These are phyloP conservation scores for Odontocolon sp. DNA, from an alignment of 2,888 invertebrate species.

Conservation along the genomic window DNA sequence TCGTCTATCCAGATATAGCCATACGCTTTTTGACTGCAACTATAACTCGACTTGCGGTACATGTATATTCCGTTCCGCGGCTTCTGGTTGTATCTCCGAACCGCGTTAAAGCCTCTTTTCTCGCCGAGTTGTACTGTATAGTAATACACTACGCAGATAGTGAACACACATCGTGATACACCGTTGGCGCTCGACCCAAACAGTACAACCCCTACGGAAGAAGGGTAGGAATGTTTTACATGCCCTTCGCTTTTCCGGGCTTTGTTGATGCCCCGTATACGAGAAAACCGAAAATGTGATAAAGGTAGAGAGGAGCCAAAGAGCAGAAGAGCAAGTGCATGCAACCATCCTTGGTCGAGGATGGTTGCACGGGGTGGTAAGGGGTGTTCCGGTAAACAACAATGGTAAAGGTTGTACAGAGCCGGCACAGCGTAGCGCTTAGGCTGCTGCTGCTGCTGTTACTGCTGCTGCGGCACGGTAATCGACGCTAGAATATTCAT, in stretches of 20 bases:
- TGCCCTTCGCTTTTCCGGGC: constrained; percentile 49
- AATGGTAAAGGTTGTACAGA: constrained; percentile 55
- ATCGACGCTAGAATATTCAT: constrained; percentile 74
- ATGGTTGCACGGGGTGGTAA: constrained; percentile 50
- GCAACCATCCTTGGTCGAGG: constrained; percentile 42
- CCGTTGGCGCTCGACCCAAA: not conserved
- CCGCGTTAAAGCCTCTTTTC: constrained; percentile 27
- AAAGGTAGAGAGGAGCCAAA: constrained; percentile 17
- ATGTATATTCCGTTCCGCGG: constrained; percentile 53
- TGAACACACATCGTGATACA: constrained; percentile 3
- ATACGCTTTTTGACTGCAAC: not conserved
- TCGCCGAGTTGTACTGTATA: not conserved
- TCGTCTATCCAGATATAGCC: not conserved
- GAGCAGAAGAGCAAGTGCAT: constrained; percentile 44
- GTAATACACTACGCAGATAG: constrained; percentile 2
- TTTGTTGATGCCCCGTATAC: constrained; percentile 46
- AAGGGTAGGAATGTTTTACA: constrained; percentile 52
- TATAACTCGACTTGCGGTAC: not conserved
- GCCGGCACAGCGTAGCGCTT: constrained; percentile 42
- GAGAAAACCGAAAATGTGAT: no score
- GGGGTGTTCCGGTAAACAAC: constrained; percentile 64
- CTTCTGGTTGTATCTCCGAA: constrained; percentile 18
- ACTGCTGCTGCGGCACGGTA: no score
- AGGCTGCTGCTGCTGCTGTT: constrained; percentile 39
- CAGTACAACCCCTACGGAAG: constrained; percentile 29